Conservation (phyloP, 37 sponge, comb jelly and placozoan genomes). For the Halichondria panicea region DNA sequence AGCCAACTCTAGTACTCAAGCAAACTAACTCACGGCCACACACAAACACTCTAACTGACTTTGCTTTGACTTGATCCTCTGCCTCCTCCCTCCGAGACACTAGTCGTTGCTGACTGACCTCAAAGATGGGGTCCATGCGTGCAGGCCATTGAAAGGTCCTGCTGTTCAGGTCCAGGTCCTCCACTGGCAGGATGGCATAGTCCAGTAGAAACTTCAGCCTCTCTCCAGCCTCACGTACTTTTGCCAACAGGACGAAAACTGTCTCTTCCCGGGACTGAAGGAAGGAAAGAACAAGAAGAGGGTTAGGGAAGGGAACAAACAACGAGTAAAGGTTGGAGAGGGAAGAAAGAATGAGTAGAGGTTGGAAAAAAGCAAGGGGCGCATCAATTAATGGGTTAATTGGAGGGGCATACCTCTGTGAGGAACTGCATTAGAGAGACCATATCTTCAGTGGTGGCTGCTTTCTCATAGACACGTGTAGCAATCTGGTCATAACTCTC, state of each 20-base stretch:
- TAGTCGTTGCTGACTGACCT: constrained; percentile 79
- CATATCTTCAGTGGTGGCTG: constrained; percentile 81
- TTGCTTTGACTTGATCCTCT: constrained; percentile 64
- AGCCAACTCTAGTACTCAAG: too few relatives aligned
- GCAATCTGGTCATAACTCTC: constrained; percentile 85
- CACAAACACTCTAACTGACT: background rate
- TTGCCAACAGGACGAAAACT: constrained; percentile 63
- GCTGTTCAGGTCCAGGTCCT: constrained; percentile 92
- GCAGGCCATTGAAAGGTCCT: constrained; percentile 91
- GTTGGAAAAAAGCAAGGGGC: too few relatives aligned
- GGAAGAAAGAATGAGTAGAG: background rate
- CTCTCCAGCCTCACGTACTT: constrained; percentile 76
- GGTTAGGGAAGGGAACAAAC: background rate
- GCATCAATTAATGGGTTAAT: background rate
- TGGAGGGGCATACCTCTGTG: constrained; percentile 36
- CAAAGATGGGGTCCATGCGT: constrained; percentile 92
- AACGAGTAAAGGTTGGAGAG: background rate
- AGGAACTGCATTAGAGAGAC: constrained; percentile 82
- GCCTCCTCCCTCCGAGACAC: constrained; percentile 72
- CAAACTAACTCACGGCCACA: background rate
- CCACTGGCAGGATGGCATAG: constrained; percentile 80
- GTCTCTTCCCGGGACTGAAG: constrained; percentile 66
- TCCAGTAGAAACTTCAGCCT: constrained; percentile 90
- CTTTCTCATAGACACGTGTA: constrained; percentile 74
- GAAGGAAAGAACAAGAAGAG: too few relatives aligned